Evolutionary conservation across 2,113 vertebrate species (phyloP).

Genomic region (Centropus bengalensis): DNA sequence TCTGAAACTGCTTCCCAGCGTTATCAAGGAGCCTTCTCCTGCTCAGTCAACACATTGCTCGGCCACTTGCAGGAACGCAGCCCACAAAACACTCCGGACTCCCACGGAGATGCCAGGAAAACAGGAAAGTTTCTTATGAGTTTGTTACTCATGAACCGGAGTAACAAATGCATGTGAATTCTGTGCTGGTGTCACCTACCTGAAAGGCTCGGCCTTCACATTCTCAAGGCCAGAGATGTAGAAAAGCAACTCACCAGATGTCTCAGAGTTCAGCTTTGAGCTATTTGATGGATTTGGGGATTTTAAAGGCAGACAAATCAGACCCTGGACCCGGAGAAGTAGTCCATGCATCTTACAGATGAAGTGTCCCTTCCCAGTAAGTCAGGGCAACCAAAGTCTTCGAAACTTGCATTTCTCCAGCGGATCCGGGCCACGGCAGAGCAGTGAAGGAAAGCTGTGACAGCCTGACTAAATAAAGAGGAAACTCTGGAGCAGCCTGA

Average conservation of each 20-base stretch:
- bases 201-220: neutral
- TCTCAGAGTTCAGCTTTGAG: neutral
- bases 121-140: too few species aligned
- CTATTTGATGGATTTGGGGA: rapidly evolving
- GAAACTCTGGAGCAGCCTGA: neutral
- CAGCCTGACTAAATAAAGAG: neutral
- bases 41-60: neutral
- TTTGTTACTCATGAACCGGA: neutral
- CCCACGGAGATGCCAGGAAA: neutral
- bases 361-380: neutral
- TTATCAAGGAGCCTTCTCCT: neutral
- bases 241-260: neutral
- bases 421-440: neutral
- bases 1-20: rapidly evolving
- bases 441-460: neutral
- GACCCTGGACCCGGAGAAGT: neutral
- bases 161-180: neutral
- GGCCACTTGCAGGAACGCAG: neutral
- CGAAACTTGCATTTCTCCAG: neutral
- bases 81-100: rapidly evolving
- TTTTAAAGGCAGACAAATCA: neutral
- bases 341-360: neutral
- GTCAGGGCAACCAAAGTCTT: neutral
- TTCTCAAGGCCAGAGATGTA: neutral
- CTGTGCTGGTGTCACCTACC: neutral